Conservation (phyloP, 2,113 vertebrate species). For the Microcebus ravelobensis region DNA sequence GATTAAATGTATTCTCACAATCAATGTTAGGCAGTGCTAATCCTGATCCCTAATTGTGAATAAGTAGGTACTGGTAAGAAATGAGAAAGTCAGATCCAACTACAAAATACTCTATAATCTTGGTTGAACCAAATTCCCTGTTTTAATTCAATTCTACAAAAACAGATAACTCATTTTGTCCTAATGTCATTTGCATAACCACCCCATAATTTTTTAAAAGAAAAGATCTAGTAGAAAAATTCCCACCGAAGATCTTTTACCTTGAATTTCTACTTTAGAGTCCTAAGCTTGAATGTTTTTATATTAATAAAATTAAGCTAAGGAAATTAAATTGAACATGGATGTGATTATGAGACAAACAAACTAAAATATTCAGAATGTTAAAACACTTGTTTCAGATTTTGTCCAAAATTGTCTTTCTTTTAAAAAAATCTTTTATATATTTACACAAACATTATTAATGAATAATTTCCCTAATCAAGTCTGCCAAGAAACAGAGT, state of each 20-base stretch:
- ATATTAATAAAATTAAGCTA: not conserved
- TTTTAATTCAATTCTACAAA: conserved; percentile 47
- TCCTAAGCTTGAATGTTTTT: conserved; percentile 38
- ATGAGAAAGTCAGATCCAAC: not conserved
- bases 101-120: not conserved
- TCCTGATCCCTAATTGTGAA: not conserved
- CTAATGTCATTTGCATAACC: not conserved
- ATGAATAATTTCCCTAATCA: not conserved
- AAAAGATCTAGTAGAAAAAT: not conserved
- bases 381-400: conserved; percentile 12
- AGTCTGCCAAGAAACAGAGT: not conserved
- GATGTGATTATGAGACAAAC: not conserved
- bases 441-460: not conserved
- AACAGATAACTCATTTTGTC: not conserved
- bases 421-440: not conserved
- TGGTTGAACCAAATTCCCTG: not conserved
- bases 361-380: not conserved
- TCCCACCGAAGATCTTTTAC: conserved; percentile 22
- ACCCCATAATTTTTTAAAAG: not conserved
- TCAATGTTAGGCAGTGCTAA: not conserved
- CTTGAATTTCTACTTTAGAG: conserved; percentile 8
- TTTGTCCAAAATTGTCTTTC: not conserved
- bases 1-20: not conserved
- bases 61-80: not conserved
- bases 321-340: conserved; percentile 12